Base-by-base conservation (phyloP, 2,888 invertebrate species). In the Phortica magna region DNA sequence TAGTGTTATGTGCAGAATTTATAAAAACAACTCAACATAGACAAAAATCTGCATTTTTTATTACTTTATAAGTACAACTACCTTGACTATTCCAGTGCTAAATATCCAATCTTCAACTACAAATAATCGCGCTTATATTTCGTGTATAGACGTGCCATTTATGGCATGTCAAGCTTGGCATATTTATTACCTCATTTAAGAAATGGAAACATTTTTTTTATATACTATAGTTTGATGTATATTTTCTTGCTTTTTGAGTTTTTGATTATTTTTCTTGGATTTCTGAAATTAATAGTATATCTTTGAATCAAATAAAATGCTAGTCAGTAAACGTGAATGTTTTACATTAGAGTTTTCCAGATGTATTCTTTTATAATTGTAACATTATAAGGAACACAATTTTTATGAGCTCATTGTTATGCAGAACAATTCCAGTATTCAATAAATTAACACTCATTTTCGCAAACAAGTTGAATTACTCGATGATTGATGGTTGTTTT, bases 1-100 rank as follows among this genome's bases (percentile, higher is more conserved):
- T 75, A 79, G 61, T 22, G 10, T 61, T 22, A 53, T 9, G 19
- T 19, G 53, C 9, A 39, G 39, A 71, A 39, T 12, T 19, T 10
- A 14, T 4, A 17, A 71, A 19, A 71, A 22, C 67, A 67, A 71
- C 53, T 31, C 39, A 0, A 14, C 10, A 31, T 55, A 7, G n/a
- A 43, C 10, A 5, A n/a, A 71, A n/a, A 9, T 48, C 48, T 48
- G 48, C 48, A 48, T 48, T 48, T 48, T 12, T 9, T 12, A 48
- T 9, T 48, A 1, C 14, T 48, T 5, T 48, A 5, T 9, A 48
- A 48, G 48, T 48, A 14, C 14, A 2, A 5, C 48, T 12, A 48
- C 48, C 48, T 48, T 48, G 48, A 48, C 48, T 48, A 48, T 48
- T 6, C 14, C 48, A 48, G 48, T 48, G 9, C 14, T 48, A 48